Conservation (phyloP, 2,888 invertebrate species). For the Drosophila ustulata region DNA sequence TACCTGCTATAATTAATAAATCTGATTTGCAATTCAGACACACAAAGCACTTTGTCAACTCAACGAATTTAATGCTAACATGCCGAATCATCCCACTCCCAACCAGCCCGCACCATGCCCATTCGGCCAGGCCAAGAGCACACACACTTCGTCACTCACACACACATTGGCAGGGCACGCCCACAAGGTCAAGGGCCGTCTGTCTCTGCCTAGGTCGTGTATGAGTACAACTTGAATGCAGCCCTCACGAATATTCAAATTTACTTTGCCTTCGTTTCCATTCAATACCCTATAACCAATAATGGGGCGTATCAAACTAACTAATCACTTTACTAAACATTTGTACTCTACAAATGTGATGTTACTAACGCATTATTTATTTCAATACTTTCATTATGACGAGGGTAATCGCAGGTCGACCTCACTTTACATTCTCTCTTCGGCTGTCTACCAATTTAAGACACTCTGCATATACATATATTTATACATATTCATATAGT, state of each 20-base stretch:
- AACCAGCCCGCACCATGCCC: conserved; percentile 11
- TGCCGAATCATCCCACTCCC: conserved; percentile 50
- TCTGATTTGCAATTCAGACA: conserved; percentile 38
- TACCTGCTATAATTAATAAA: conserved; percentile 30
- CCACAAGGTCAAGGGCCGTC: conserved; percentile 75
- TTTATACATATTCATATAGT: conserved; percentile 7
- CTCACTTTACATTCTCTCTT: not conserved
- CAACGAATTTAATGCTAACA: conserved; percentile 34
- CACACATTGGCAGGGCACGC: conserved; percentile 35
- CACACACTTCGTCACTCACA: conserved; percentile 11
- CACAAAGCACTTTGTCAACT: conserved; percentile 36
- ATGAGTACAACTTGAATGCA: conserved; percentile 51
- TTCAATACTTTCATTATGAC: not conserved
- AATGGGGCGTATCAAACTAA: not conserved
- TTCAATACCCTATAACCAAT: conserved; percentile 42
- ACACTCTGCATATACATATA: not conserved
- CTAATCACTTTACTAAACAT: no score
- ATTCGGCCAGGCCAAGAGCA: conserved; percentile 8
- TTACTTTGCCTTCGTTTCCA: conserved; percentile 21
- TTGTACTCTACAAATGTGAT: no score
- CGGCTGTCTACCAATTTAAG: conserved; percentile 9
- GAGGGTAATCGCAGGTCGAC: conserved; percentile 4
- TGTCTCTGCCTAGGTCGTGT: conserved; percentile 69
- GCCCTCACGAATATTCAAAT: conserved; percentile 54
- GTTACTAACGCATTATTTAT: no score